A percentile compares a stretch with the other conserved stretches of the same genome.
phyloP scores from a whole-genome alignment of 2,113 vertebrate species.

The Canis aureus region DNA sequence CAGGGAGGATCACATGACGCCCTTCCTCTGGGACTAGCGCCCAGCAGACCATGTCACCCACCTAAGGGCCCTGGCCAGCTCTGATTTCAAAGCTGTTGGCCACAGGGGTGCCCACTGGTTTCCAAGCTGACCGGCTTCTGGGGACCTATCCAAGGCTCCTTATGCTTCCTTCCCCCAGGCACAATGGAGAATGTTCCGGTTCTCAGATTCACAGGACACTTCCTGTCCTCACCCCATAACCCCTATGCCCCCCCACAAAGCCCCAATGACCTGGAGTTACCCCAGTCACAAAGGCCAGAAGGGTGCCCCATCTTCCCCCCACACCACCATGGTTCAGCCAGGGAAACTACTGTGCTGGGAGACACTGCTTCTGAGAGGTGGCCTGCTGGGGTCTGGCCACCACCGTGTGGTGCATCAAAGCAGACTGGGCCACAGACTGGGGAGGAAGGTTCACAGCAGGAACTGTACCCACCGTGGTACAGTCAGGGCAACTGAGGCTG shows the following conservation, averaged over 20 bases:
- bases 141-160: background rate
- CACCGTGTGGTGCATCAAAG: rapidly evolving
- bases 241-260: no score
- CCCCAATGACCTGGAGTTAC: background rate
- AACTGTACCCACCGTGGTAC: background rate
- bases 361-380: background rate
- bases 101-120: rapidly evolving
- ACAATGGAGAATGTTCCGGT: rapidly evolving
- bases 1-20: rapidly evolving
- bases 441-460: background rate
- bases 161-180: background rate
- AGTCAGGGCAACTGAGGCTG: background rate
- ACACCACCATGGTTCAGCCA: no score
- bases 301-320: rapidly evolving
- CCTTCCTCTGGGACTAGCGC: background rate
- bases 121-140: background rate
- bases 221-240: background rate
- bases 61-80: background rate
- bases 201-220: background rate
- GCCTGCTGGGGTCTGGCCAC: background rate
- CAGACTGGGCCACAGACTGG: background rate
- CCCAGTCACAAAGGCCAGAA: background rate
- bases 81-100: background rate
- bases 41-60: background rate
- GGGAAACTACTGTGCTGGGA: background rate